These are phyloP conservation scores for Neosalanx taihuensis DNA, from an alignment of 2,797 vertebrate genomes.

Conservation along the genomic window DNA sequence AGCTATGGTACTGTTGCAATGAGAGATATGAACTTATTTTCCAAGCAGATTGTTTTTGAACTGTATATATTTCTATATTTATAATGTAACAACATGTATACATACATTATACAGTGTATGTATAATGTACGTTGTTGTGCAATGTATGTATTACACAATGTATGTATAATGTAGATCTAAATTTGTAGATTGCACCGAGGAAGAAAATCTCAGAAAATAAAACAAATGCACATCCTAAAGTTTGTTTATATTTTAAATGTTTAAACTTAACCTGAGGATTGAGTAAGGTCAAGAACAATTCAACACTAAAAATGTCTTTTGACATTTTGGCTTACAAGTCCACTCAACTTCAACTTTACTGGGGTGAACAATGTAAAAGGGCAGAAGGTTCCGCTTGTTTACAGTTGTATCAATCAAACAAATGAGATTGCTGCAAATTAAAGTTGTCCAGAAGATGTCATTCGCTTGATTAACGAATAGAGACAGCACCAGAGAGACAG, in stretches of 20 bases:
- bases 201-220: conserved; percentile 44
- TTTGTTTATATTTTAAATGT: conserved; percentile 7
- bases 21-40: conserved; percentile 36
- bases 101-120: conserved; percentile 39
- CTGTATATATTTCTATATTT: conserved; percentile 53
- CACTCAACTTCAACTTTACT: neutral
- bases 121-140: conserved; percentile 40
- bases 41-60: conserved; percentile 43
- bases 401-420: neutral
- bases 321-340: neutral
- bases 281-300: neutral
- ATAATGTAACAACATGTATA: conserved; percentile 34
- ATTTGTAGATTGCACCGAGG: conserved; percentile 26
- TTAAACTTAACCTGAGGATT: neutral
- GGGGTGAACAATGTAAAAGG: neutral
- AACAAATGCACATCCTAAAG: conserved; percentile 17
- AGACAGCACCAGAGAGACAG: conserved; percentile 44
- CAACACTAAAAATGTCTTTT: neutral
- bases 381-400: conserved; percentile 4
- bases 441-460: conserved; percentile 23
- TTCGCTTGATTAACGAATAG: conserved; percentile 40
- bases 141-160: conserved; percentile 37
- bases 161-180: conserved; percentile 37
- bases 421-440: conserved; percentile 32
- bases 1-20: conserved; percentile 6